phyloP scores from a whole-genome alignment of 2,797 vertebrate species.

The Malacoraja senta region DNA sequence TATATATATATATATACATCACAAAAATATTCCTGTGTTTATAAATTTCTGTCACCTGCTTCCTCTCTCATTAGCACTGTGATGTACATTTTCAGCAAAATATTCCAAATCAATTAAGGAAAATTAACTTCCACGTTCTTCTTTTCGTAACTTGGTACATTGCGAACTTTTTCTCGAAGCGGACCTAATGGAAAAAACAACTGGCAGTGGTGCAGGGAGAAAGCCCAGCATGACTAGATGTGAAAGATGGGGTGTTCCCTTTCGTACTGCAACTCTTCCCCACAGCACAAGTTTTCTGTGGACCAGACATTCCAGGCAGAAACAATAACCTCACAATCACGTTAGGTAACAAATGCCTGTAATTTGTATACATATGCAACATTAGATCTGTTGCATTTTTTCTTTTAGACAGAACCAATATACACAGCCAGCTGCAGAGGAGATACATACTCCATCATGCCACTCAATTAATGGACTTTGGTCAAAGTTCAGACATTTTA shows the following conservation, averaged over 20 bases:
- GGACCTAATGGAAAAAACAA: background rate
- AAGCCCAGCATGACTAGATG: background rate
- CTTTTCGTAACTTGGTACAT: background rate
- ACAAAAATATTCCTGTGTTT: background rate
- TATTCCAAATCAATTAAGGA: background rate
- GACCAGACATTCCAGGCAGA: constrained; percentile 3
- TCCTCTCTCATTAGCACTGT: background rate
- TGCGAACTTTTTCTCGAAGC: background rate
- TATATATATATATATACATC: too few species aligned
- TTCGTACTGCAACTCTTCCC: background rate
- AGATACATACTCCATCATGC: background rate
- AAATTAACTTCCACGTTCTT: background rate
- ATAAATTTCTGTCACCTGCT: background rate
- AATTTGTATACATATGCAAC: constrained; percentile 18
- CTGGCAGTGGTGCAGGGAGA: background rate
- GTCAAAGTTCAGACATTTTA: constrained; percentile 29
- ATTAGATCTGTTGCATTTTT: constrained; percentile 15
- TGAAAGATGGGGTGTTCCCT: background rate
- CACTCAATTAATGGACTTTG: constrained; percentile 11
- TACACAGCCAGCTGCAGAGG: background rate
- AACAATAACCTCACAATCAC: constrained; percentile 2
- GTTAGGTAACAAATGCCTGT: background rate
- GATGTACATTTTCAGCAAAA: background rate
- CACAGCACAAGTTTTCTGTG: too few species aligned
- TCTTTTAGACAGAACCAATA: background rate